Evolutionary conservation across 2,888 invertebrate genomes (phyloP).

Genomic region (Carpatolechia fugitivella): DNA sequence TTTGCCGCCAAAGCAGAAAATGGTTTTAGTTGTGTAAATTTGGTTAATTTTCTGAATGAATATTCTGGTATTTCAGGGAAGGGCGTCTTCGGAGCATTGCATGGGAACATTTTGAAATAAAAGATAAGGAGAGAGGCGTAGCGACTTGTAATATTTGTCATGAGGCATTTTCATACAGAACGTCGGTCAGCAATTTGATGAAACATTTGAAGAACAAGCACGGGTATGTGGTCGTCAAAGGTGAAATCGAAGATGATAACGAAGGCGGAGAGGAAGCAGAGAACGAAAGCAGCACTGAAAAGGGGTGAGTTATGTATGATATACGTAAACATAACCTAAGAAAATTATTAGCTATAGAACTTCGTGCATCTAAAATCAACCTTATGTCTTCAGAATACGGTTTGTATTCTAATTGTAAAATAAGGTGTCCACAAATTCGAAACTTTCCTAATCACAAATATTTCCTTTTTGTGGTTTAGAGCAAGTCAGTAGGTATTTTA

Average conservation of each 20-base stretch:
- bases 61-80: conserved; percentile 13
- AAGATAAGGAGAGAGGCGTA: conserved; percentile 13
- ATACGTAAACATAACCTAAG: no score
- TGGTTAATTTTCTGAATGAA: background rate
- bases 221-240: background rate
- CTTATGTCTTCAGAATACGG: background rate
- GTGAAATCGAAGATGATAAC: background rate
- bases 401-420: background rate
- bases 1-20: background rate
- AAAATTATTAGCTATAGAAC: background rate
- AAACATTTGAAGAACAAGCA: conserved; percentile 22
- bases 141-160: conserved; percentile 21
- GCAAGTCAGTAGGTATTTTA: no score
- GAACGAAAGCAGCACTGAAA: background rate
- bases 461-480: no score
- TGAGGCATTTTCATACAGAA: conserved; percentile 17
- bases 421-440: no score
- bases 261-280: background rate
- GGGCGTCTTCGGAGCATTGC: conserved; percentile 7
- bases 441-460: no score
- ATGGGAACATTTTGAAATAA: conserved; percentile 23
- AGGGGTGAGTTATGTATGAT: background rate
- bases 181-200: conserved; percentile 14
- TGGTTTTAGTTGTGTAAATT: background rate
- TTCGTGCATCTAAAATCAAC: background rate